Percentiles rank a stretch among this genome's conserved stretches.
Evolutionary conservation across 2,113 vertebrate genomes (phyloP).

Genomic region (Hemicordylus capensis): DNA sequence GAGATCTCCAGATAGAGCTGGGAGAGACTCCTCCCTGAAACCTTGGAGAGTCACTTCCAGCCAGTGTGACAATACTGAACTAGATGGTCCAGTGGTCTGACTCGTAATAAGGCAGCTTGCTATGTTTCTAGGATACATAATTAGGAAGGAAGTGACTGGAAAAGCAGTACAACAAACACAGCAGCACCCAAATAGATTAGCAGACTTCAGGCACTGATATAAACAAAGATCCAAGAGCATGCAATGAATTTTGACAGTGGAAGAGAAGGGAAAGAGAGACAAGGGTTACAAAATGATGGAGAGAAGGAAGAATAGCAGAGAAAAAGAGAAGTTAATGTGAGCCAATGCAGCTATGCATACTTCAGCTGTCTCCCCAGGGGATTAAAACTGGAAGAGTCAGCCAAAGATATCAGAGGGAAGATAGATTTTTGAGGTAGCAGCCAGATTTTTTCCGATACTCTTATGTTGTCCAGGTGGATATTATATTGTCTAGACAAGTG

Average conservation of each 20-base stretch:
- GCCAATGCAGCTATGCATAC: background rate
- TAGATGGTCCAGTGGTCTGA: background rate
- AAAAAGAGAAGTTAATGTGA: background rate
- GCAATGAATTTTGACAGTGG: too few relatives aligned
- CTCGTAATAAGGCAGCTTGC: too few relatives aligned
- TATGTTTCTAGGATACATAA: too few relatives aligned
- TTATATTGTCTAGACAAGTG: background rate
- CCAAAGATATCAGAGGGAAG: background rate
- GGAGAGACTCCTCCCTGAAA: too few relatives aligned
- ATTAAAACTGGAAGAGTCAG: background rate
- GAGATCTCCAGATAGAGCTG: too few relatives aligned
- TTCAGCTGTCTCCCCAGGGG: background rate
- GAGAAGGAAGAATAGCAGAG: background rate
- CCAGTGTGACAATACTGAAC: too few relatives aligned
- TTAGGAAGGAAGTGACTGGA: too few relatives aligned
- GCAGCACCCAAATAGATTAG: too few relatives aligned
- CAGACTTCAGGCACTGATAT: too few relatives aligned
- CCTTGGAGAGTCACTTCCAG: too few relatives aligned
- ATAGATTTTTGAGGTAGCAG: background rate
- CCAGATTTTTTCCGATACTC: background rate
- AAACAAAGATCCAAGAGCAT: background rate
- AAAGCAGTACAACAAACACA: too few relatives aligned
- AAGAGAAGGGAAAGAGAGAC: background rate
- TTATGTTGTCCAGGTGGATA: slow-evolving; percentile 12
- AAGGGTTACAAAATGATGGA: background rate